phyloP scores from a whole-genome alignment of 2,797 vertebrate genomes.

The Notoglanidium macrostoma region DNA sequence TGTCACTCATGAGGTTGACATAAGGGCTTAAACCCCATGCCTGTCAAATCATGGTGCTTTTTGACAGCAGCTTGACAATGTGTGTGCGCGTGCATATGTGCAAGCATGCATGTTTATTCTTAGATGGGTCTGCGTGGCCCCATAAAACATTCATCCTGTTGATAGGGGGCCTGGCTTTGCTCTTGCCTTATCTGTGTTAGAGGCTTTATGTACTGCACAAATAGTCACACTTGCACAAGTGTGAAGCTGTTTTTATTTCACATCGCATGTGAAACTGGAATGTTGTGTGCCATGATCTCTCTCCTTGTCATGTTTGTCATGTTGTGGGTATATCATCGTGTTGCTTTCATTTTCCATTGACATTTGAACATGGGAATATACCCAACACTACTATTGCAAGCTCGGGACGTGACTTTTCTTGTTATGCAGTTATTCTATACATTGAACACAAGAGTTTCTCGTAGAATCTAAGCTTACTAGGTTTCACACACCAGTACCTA shows the following conservation, averaged over 20 bases:
- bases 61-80: slow-evolving; percentile 60
- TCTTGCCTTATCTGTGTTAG: slow-evolving; percentile 59
- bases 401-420: neutral
- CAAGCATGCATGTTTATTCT: slow-evolving; percentile 34
- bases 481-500: neutral
- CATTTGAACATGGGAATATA: slow-evolving; percentile 50
- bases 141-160: slow-evolving; percentile 58
- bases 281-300: slow-evolving; percentile 56
- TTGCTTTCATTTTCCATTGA: slow-evolving; percentile 56
- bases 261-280: slow-evolving; percentile 65
- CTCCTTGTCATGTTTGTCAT: slow-evolving; percentile 62
- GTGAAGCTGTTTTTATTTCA: slow-evolving; percentile 63
- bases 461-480: neutral
- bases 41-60: slow-evolving; percentile 60
- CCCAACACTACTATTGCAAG: slow-evolving; percentile 13
- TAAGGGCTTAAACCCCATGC: slow-evolving; percentile 63
- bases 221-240: slow-evolving; percentile 67
- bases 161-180: slow-evolving; percentile 63
- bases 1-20: slow-evolving; percentile 64
- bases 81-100: slow-evolving; percentile 23
- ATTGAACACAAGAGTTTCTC: neutral
- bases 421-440: neutral
- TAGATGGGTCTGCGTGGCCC: slow-evolving; percentile 60
- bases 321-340: slow-evolving; percentile 61
- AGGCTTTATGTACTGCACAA: slow-evolving; percentile 61